These are phyloP conservation scores for Leptinotarsa texana DNA, from an alignment of 1,140 invertebrate species.

Conservation along the genomic window DNA sequence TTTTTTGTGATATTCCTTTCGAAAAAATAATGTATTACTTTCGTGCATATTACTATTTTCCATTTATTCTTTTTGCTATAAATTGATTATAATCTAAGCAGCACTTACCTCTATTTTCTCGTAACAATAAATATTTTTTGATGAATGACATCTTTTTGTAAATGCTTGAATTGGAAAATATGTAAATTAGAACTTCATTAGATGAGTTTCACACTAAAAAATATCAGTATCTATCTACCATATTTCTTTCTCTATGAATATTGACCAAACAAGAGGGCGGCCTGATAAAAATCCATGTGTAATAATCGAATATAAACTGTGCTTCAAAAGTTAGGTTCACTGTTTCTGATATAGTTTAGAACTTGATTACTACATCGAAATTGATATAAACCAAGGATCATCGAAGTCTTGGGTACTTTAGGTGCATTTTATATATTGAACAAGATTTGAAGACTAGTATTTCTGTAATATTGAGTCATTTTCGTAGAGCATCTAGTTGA, in stretches of 20 bases:
- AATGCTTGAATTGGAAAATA: neutral
- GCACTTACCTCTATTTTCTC: slow-evolving; percentile 39
- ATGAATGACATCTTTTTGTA: slow-evolving; percentile 31
- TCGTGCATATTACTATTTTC: neutral
- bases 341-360: too few species aligned
- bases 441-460: too few species aligned
- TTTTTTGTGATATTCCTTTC: too few species aligned
- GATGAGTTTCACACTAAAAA: neutral
- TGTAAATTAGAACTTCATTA: neutral
- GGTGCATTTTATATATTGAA: too few species aligned
- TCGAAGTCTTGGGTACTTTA: too few species aligned
- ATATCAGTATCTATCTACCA: too few species aligned
- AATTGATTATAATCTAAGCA: neutral
- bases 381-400: too few species aligned
- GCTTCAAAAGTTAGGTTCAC: neutral
- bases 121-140: slow-evolving; percentile 38
- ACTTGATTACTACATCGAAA: too few species aligned
- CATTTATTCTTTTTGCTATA: neutral
- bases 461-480: too few species aligned
- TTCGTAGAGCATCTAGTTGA: too few species aligned
- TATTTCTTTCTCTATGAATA: neutral
- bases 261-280: slow-evolving; percentile 38
- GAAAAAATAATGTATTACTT: too few species aligned
- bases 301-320: slow-evolving; percentile 4
- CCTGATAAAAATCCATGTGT: neutral